Conservation (phyloP, 2,888 invertebrate species). For the Epicampocera succincta region DNA sequence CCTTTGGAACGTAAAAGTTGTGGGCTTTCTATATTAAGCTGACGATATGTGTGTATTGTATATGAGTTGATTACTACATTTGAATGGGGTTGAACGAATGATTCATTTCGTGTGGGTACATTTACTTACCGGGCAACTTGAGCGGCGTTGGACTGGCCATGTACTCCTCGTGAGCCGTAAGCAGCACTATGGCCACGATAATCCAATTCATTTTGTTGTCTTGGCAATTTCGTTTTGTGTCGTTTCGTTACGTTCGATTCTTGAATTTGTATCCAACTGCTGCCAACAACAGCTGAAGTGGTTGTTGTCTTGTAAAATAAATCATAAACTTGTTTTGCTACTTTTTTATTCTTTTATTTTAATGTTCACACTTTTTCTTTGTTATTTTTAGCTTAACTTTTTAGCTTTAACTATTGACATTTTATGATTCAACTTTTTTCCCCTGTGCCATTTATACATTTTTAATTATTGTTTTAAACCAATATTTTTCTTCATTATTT, state of each 20-base stretch:
- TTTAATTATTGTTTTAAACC: neutral
- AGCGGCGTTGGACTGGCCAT: conserved; percentile 81
- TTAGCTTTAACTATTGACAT: conserved; percentile 60
- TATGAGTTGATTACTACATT: neutral
- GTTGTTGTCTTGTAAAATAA: conserved; percentile 30
- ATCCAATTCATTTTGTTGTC: conserved; percentile 80
- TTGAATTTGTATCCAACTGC: conserved; percentile 13
- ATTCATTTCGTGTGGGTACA: neutral
- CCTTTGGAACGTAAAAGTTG: too few species aligned
- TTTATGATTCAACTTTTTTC: conserved; percentile 42
- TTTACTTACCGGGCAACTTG: conserved; percentile 79
- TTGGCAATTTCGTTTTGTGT: conserved; percentile 36
- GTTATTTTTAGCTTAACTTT: conserved; percentile 38
- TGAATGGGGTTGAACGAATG: too few species aligned
- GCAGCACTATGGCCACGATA: conserved; percentile 80
- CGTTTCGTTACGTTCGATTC: conserved; percentile 36
- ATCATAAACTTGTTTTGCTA: conserved; percentile 47
- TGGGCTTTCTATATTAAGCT: too few species aligned
- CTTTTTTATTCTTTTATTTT: neutral
- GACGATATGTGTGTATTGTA: too few species aligned
- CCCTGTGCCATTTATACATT: neutral
- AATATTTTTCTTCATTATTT: conserved; percentile 2
- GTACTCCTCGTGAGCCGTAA: conserved; percentile 79
- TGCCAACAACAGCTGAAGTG: conserved; percentile 23
- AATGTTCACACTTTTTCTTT: conserved; percentile 39